Base-by-base conservation (phyloP, 23 tunicate genomes). In the Corella eumyota region DNA sequence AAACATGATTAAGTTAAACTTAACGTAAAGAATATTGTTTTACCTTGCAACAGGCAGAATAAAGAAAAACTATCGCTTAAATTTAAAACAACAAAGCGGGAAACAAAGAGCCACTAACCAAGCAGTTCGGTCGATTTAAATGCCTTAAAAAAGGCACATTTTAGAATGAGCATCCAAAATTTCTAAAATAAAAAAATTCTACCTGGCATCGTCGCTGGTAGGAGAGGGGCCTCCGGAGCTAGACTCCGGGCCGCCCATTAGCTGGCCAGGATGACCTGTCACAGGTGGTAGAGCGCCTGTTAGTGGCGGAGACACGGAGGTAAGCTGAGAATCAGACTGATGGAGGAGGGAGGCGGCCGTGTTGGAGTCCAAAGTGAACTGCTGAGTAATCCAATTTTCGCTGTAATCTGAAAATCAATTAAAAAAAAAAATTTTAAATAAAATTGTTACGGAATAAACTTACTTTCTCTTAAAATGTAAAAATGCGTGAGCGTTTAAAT, bases 211-310 rank as follows among this genome's bases (percentile, higher is more conserved):
- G 36, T 83, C 90, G 45, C 79, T 68, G 30, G 62, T 28, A 35
- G 96, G 96, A 28, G 96, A 88, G 32, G 85, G 96, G 32, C 96
- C 90, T 22, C 71, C 81, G 30, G 90, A 79, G 45, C 75, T 86
- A 24, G 94, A 84, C 31, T 78, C 73, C 32, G 69, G 82, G 26
- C 82, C 82, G 27, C 67, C 82, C 69, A 75, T 49, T 25, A 75
- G 50, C 22, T n/a, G 45, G 25, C 70, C 82, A 30, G 82, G 82
- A 60, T 72, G 66, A 25, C 64, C 54, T 25, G 75, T 66, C 36
- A 78, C 80, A 27, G 94, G 77, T 21, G 94, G 94, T 35, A 84
- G 75, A 35, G 73, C 58, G 77, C 62, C 73, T 27, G 60, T 44
- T 56, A 84, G 76, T 13, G 77, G 63, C 21, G 64, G 68, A 31